Percentiles rank a stretch among this genome's conserved stretches.
These are phyloP conservation scores for Lasioglossum pauxillum DNA, from an alignment of 2,888 invertebrate species.

Conservation along the genomic window DNA sequence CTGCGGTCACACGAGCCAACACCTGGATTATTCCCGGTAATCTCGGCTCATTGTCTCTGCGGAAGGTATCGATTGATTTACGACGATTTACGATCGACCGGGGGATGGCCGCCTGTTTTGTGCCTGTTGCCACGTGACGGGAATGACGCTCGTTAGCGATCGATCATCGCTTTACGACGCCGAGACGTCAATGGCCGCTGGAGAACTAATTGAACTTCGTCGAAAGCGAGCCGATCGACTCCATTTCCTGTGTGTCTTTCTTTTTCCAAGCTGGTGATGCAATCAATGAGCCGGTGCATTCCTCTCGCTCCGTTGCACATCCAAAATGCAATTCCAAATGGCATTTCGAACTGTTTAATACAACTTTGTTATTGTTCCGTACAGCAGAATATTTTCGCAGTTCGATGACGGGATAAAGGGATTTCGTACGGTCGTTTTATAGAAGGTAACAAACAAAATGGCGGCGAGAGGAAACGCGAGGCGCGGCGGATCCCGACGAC, in stretches of 20 bases:
- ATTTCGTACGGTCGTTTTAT: not conserved
- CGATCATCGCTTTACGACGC: conserved; percentile 68
- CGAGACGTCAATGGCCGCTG: conserved; percentile 18
- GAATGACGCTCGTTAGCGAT: conserved; percentile 71
- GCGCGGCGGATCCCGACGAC: not conserved
- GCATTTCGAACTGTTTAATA: not conserved
- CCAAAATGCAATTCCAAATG: not conserved
- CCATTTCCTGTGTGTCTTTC: not conserved
- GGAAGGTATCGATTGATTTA: conserved; percentile 72
- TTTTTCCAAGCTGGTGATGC: not conserved
- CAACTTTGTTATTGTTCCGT: no score
- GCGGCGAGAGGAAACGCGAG: not conserved
- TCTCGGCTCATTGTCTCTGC: conserved; percentile 72
- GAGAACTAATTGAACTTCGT: conserved; percentile 3
- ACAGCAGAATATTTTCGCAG: not conserved
- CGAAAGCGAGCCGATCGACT: not conserved
- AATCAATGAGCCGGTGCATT: not conserved
- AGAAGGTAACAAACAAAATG: not conserved
- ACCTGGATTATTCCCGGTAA: conserved; percentile 66
- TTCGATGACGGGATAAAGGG: not conserved
- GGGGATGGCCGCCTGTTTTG: conserved; percentile 52
- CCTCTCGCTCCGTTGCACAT: not conserved
- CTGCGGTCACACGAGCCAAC: conserved; percentile 42
- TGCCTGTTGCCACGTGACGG: conserved; percentile 58
- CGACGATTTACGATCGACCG: conserved; percentile 63